Evolutionary conservation across 2,113 vertebrate genomes (phyloP), one percentile per base, ranked within the genome.

Genomic region (Peromyscus leucopus): DNA sequence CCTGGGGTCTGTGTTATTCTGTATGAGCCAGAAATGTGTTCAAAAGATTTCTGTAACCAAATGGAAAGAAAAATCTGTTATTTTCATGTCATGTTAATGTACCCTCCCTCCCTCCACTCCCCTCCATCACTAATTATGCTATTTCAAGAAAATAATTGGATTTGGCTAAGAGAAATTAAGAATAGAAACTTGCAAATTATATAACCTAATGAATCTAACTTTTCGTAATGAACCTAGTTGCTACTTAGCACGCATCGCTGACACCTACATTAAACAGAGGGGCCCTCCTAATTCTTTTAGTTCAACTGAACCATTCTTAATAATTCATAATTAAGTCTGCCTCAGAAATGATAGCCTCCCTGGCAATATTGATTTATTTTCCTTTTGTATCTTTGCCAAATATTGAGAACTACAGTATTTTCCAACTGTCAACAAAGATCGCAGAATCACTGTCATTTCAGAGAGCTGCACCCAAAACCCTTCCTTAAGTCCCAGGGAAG

Each of bases 71-170:
- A 98, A 98, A 91, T 74, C 31, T 80, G 96, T 93, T 94, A 75
- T 96, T 98, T 97, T 97, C 95, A 93, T 74, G 92, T 82, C 83
- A 67, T 90, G 80, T 97, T 92, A 93, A 96, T 87, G 82, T 83
- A 79, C 24, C 59, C 31, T 67, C 63, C 96, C 55, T 55, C 4
- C 0, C 59, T 67, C 21, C 21, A 55, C 55, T 12, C 96, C 46
- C 65, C 4, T 83, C 74, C 72, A 13, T 78, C 95, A 90, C 90
- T 96, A 97, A 97, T 97, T 93, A 96, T 90, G 87, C 55, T 97
- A 93, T 97, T 98, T 98, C 90, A 94, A 96, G 92, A 87, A 97
- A 97, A 93, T 97, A 98, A 98, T 94, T 98, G 95, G 89, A 98
- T 92, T 82, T 97, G 95, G n/a, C 91, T 96, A 39, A 87, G 96